Evolutionary conservation across 2,113 vertebrate genomes (phyloP).

Genomic region (Nothoprocta pentlandii): DNA sequence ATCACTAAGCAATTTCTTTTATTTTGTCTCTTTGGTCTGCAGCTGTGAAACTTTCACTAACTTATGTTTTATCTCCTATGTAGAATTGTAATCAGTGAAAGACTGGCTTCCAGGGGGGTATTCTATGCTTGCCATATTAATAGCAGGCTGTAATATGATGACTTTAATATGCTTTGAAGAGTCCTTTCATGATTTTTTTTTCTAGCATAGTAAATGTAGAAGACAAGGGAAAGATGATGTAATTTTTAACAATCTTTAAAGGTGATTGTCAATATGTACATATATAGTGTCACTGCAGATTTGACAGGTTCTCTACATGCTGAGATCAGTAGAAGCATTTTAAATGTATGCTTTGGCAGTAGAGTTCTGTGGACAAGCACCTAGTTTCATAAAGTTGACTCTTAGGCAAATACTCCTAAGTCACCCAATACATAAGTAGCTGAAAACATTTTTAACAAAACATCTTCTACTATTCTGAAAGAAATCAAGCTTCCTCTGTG

Average conservation of each 20-base stretch:
- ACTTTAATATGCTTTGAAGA: slow-evolving; percentile 17
- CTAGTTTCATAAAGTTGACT: neutral
- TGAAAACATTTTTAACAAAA: neutral
- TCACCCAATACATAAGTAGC: neutral
- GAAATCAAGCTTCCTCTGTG: neutral
- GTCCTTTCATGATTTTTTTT: neutral
- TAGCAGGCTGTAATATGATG: slow-evolving; percentile 32
- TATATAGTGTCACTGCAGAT: neutral
- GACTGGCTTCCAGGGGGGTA: slow-evolving; percentile 55
- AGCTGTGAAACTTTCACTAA: slow-evolving; percentile 60
- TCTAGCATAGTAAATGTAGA: neutral
- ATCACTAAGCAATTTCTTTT: slow-evolving; percentile 36
- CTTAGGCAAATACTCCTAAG: neutral
- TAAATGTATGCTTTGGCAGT: neutral
- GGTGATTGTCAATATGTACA: neutral
- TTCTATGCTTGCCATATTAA: slow-evolving; percentile 25
- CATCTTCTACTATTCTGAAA: neutral
- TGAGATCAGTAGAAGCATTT: neutral
- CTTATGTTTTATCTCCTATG: slow-evolving; percentile 35
- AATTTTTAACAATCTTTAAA: neutral
- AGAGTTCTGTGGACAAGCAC: neutral
- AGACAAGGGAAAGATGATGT: neutral
- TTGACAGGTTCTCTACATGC: neutral
- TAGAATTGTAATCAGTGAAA: slow-evolving; percentile 46
- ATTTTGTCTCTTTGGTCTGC: slow-evolving; percentile 42